Percentiles rank a stretch among this genome's conserved stretches.
phyloP scores from a whole-genome alignment of 2,888 invertebrate species.

The Drosophila austrosaltans region DNA sequence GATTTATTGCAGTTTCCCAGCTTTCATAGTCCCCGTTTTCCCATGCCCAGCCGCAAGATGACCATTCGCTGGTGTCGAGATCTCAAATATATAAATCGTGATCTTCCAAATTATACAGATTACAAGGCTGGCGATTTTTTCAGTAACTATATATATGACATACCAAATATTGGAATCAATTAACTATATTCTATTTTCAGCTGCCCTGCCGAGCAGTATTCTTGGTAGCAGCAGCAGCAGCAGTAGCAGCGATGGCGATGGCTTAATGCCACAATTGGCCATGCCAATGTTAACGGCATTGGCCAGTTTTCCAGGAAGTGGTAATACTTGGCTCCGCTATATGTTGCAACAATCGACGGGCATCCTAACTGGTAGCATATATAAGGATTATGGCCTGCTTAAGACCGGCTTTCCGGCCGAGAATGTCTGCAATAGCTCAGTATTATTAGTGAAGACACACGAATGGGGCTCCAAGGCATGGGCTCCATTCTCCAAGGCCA shows the following conservation, averaged over 20 bases:
- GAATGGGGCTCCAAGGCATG: slow-evolving; percentile 87
- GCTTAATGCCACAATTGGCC: slow-evolving; percentile 44
- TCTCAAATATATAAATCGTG: slow-evolving; percentile 79
- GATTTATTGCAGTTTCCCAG: slow-evolving; percentile 71
- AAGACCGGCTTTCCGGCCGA: slow-evolving; percentile 92
- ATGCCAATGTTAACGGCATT: slow-evolving; percentile 85
- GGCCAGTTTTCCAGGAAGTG: slow-evolving; percentile 92
- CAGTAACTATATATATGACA: slow-evolving; percentile 48
- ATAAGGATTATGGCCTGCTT: slow-evolving; percentile 91
- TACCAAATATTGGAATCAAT: too few relatives aligned
- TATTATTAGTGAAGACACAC: slow-evolving; percentile 91
- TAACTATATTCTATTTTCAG: slow-evolving; percentile 30
- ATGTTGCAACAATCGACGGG: slow-evolving; percentile 91
- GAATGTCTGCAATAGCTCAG: slow-evolving; percentile 89
- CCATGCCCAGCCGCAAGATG: slow-evolving; percentile 79
- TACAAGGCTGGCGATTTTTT: slow-evolving; percentile 69
- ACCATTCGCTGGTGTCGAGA: slow-evolving; percentile 83
- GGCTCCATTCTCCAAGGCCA: slow-evolving; percentile 87
- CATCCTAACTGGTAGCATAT: slow-evolving; percentile 90
- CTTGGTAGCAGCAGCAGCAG: neutral
- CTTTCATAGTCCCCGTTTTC: slow-evolving; percentile 79
- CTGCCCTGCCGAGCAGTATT: slow-evolving; percentile 60
- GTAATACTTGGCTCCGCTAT: slow-evolving; percentile 93
- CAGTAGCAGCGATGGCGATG: slow-evolving; percentile 20
- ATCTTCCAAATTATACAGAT: slow-evolving; percentile 74